Evolutionary conservation across 2,113 vertebrate genomes (phyloP).

Genomic region (Dromaius novaehollandiae): DNA sequence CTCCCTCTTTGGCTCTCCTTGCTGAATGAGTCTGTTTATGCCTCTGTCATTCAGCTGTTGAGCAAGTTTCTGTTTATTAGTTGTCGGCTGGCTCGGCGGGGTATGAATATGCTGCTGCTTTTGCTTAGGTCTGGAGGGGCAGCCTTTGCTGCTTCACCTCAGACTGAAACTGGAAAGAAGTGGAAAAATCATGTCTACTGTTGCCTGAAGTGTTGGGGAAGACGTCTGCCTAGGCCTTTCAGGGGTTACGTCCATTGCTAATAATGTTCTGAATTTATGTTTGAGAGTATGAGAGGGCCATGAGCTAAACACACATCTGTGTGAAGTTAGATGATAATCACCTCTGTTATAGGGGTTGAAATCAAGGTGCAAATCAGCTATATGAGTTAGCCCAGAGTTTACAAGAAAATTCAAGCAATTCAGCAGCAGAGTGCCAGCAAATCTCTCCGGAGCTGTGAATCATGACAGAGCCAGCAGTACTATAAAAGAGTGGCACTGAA

Average conservation of each 20-base stretch:
- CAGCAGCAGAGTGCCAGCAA: neutral
- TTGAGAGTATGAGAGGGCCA: neutral
- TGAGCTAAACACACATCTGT: neutral
- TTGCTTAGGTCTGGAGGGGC: neutral
- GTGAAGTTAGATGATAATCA: neutral
- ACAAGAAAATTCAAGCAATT: neutral
- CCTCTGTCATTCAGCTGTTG: neutral
- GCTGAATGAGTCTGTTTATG: neutral
- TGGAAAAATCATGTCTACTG: neutral
- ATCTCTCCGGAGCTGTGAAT: neutral
- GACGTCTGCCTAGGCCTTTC: neutral
- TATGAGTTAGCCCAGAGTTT: neutral
- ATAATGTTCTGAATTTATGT: neutral
- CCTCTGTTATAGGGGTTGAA: neutral
- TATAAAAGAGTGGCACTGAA: neutral
- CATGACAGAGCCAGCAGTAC: neutral
- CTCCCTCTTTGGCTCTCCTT: constrained; percentile 3
- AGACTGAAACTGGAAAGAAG: neutral
- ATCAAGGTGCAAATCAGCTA: neutral
- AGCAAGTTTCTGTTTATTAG: neutral
- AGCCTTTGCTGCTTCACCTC: neutral
- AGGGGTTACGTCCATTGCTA: neutral
- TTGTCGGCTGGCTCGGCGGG: neutral
- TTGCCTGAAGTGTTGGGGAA: neutral
- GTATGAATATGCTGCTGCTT: neutral